Evolutionary conservation across 2,113 vertebrate genomes (phyloP), one percentile per base, ranked within the genome.

Genomic region (Thunnus maccoyii): DNA sequence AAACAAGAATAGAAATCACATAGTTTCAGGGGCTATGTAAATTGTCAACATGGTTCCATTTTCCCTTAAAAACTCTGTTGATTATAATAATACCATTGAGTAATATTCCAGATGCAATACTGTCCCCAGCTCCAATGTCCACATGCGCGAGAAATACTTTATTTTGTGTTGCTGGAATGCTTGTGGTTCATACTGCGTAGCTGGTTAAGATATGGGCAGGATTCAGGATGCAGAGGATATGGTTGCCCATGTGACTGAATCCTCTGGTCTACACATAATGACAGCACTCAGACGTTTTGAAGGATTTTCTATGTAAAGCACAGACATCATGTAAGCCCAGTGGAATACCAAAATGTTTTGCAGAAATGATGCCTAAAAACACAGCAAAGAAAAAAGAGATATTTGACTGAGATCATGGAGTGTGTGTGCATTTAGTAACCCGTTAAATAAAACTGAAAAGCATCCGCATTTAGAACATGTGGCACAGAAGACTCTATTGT

Each of bases 1-100:
- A 64, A 64, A 18, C 44, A 64, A 51, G 54, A 64, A 41, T 76
- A 20, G 41, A 25, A 75, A 46, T 30, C 15, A 54, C 52, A 60
- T 46, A 8, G 11, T 41, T 46, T 50, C n/a, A 47, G 41, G 14
- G 60, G 15, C n/a, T 36, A 50, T 22, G 2, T 17, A 5, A 41
- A 62, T 25, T 36, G 17, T 62, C 3, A 18, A 36, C 8, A 60
- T 60, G 57, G 16, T 10, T 36, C 18, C 8, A n/a, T 11, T 18
- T 60, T 4, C 17, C 17, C 1, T 61, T 3, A 32, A 32, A 62
- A 12, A 12, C n/a, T 22, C 36, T 41, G 36, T 41, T 41, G 36
- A 41, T 41, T 41, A 41, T 41, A 41, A 41, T 41, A 44, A 41
- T 48, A 36, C 18, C 18, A 17, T 18, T 22, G 18, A 17, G 36